Evolutionary conservation across 2,888 invertebrate genomes (phyloP), one percentile per base, ranked within the genome.

Genomic region (Bursaphelenchus okinawaensis): DNA sequence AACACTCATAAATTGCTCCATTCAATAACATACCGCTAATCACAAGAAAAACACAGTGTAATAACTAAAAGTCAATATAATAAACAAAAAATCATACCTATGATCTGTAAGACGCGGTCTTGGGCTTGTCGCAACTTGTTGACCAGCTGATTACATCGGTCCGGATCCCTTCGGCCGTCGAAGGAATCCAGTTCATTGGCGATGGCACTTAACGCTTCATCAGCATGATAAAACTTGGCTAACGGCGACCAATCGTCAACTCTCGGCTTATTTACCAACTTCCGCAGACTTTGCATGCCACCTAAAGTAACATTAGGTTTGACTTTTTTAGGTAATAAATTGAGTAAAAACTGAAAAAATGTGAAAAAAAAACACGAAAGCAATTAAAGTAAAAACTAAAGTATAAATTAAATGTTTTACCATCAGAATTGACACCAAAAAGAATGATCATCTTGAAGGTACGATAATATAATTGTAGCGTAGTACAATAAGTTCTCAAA

Each of bases 141-240:
- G 77, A 98, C 96, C 79, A 98, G 87, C 23, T 90, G 89, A 63
- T 94, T 92, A 84, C 96, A 98, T 83, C 96, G 85, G 83, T 94
- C 94, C 0, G 95, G 96, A 83, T 98, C 96, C 81, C 95, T 93
- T 55, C 95, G 88, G n/a, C 96, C 96, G 85, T 98, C 96, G 85
- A 98, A 98, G 78, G 94, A 94, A 86, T 98, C 96, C 85, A 98
- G 85, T 85, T 98, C 96, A 71, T 75, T 90, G 56, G 95, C 93
- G 68, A 98, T 92, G 79, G 90, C 88, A 84, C 93, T 94, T 76
- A 98, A 87, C 29, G 93, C 92, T 83, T 95, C 93, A 85, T 98
- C 96, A 28, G 96, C 95, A 86, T 91, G 93, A 87, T 93, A 98
- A 85, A 98, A 96, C 55, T 79, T 72, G 3, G 80, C 79, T 52